Conservation (phyloP, 2,113 vertebrate genomes). For the Hydropotes inermis region DNA sequence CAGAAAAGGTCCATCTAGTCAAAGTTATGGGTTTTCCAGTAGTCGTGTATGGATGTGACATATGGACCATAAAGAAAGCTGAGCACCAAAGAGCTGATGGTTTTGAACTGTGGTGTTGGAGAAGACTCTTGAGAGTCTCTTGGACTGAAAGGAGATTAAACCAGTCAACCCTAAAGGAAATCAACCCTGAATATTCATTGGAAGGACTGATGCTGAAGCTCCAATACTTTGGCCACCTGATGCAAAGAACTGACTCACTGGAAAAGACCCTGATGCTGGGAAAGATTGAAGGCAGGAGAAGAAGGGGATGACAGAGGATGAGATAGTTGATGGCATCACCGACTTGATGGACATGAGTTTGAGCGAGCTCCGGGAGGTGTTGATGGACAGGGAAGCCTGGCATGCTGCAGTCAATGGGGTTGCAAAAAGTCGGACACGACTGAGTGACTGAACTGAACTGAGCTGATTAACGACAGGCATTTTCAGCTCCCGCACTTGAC, state of each 20-base stretch:
- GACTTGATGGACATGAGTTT: neutral
- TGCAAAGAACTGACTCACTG: neutral
- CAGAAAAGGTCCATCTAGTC: neutral
- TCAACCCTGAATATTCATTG: neutral
- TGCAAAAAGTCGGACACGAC: neutral
- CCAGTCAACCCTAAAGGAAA: neutral
- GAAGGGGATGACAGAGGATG: neutral
- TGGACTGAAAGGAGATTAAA: neutral
- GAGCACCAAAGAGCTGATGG: neutral
- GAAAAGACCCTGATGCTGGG: neutral
- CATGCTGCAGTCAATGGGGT: neutral
- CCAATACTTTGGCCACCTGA: neutral
- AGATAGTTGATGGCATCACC: rapidly evolving
- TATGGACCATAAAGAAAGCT: neutral
- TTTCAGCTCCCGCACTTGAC: neutral
- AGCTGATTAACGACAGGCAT: neutral
- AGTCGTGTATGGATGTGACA: neutral
- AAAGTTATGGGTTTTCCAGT: neutral
- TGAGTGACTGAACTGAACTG: neutral
- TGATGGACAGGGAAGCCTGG: neutral
- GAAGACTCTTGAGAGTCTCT: neutral
- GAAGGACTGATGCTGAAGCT: neutral
- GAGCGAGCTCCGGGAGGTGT: neutral
- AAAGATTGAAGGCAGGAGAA: neutral
- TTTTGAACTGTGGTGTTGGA: neutral